Percentiles rank a stretch among this genome's conserved stretches.
These are phyloP conservation scores for Spizaetus ornatus DNA, from an alignment of 2,113 vertebrate genomes.

Conservation along the genomic window DNA sequence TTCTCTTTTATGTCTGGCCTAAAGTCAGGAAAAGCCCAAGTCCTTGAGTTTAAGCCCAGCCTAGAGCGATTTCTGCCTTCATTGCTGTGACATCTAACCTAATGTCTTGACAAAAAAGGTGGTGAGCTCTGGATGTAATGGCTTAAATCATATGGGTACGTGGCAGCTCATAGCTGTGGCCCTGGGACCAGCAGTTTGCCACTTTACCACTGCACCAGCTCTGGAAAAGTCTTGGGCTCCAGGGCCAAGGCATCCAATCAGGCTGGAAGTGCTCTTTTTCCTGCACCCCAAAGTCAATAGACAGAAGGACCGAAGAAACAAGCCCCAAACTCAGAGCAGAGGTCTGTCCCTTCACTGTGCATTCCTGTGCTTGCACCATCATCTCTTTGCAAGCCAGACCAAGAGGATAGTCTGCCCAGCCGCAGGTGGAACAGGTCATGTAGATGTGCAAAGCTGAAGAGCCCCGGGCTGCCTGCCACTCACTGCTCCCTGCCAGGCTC, in stretches of 20 bases:
- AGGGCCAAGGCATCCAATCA: neutral
- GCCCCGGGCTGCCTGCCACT: neutral
- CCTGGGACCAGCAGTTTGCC: neutral
- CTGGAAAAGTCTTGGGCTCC: neutral
- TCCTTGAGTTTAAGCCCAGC: neutral
- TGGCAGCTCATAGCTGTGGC: neutral
- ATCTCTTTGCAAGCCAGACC: neutral
- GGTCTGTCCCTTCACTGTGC: neutral
- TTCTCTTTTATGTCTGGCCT: neutral
- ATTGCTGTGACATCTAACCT: neutral
- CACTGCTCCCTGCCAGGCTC: neutral
- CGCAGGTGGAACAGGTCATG: neutral
- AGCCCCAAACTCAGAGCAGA: neutral
- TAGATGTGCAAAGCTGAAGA: neutral
- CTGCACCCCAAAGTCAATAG: neutral
- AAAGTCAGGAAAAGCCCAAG: neutral
- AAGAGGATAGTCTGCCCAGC: neutral
- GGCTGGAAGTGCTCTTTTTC: neutral
- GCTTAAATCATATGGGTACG: neutral
- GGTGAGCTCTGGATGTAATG: neutral
- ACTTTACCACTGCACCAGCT: neutral
- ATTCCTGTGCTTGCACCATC: neutral
- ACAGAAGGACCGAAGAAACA: neutral
- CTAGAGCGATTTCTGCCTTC: accelerated
- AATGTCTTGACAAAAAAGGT: neutral